These are phyloP conservation scores for Drosophila jambulina DNA, from an alignment of 1,140 invertebrate species.

Conservation along the genomic window DNA sequence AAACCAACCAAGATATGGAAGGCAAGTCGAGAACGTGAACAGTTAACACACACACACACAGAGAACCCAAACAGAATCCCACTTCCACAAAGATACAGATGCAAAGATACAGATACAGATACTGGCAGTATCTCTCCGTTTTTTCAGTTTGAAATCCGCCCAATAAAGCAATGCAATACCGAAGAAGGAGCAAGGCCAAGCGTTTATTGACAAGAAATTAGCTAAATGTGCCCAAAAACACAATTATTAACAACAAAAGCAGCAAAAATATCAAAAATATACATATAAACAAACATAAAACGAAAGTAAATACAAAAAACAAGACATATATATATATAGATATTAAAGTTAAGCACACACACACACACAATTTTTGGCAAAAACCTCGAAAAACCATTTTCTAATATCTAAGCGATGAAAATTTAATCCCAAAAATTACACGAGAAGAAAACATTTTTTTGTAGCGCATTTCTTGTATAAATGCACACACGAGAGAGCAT, in stretches of 20 bases:
- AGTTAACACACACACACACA: constrained; percentile 43
- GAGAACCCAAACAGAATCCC: constrained; percentile 7
- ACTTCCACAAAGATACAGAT: constrained; percentile 1
- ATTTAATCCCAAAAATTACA: constrained; percentile 19
- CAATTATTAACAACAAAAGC: constrained; percentile 26
- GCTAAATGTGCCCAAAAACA: constrained; percentile 50
- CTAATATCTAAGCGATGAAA: constrained; percentile 34
- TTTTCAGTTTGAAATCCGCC: constrained; percentile 54
- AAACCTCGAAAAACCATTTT: constrained; percentile 40
- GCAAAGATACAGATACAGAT: constrained; percentile 13
- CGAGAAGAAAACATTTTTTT: constrained; percentile 35
- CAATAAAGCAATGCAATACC: constrained; percentile 37
- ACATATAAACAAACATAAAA: constrained; percentile 36
- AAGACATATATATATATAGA: constrained; percentile 36
- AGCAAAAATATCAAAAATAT: constrained; percentile 54
- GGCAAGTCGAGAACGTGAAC: constrained; percentile 3
- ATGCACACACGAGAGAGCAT: constrained; percentile 44
- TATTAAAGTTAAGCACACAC: constrained; percentile 44
- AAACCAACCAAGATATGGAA: constrained; percentile 1
- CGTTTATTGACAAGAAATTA: constrained; percentile 22
- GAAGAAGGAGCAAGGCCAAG: constrained; percentile 7
- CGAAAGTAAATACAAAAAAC: constrained; percentile 27
- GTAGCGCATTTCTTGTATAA: constrained; percentile 55
- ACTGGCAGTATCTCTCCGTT: constrained; percentile 34
- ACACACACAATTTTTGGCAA: constrained; percentile 40